Percentiles rank a stretch among this genome's conserved stretches.
These are phyloP conservation scores for Donacobius atricapilla DNA, from an alignment of 2,113 vertebrate genomes.

Conservation along the genomic window DNA sequence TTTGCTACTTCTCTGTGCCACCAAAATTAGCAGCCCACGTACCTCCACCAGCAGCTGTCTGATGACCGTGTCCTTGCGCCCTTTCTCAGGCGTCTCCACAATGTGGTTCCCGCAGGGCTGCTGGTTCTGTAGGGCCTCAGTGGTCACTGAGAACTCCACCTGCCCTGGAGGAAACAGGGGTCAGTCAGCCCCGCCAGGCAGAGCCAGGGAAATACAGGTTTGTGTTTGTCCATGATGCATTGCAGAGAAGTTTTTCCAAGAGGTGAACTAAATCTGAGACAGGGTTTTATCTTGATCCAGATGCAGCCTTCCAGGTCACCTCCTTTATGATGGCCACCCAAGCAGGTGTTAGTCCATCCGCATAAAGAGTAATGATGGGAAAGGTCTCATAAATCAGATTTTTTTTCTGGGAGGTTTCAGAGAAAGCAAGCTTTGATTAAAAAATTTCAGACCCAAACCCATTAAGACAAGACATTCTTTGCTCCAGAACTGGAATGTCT, in stretches of 20 bases:
- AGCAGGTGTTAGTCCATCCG: background rate
- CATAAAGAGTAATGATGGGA: background rate
- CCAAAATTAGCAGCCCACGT: background rate
- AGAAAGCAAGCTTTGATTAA: background rate
- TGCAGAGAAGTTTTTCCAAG: background rate
- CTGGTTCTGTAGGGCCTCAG: conserved; percentile 30
- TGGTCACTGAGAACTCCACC: conserved; percentile 45
- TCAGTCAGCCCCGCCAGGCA: background rate
- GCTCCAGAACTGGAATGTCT: background rate
- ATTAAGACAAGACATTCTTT: background rate
- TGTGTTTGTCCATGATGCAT: background rate
- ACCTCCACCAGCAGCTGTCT: conserved; percentile 81
- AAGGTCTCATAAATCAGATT: background rate
- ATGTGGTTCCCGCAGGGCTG: conserved; percentile 15
- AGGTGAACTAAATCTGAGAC: background rate
- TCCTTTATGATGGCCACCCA: background rate
- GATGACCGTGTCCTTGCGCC: conserved; percentile 75
- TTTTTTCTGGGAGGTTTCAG: background rate
- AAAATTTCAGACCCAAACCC: background rate
- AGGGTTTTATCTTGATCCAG: background rate
- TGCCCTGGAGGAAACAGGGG: conserved; percentile 34
- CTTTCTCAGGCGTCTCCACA: conserved; percentile 72
- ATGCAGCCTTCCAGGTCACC: background rate
- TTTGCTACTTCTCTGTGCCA: background rate
- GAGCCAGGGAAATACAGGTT: rapidly evolving